These are phyloP conservation scores for Spisula subtruncata DNA, from an alignment of 2,888 invertebrate species.

Conservation along the genomic window DNA sequence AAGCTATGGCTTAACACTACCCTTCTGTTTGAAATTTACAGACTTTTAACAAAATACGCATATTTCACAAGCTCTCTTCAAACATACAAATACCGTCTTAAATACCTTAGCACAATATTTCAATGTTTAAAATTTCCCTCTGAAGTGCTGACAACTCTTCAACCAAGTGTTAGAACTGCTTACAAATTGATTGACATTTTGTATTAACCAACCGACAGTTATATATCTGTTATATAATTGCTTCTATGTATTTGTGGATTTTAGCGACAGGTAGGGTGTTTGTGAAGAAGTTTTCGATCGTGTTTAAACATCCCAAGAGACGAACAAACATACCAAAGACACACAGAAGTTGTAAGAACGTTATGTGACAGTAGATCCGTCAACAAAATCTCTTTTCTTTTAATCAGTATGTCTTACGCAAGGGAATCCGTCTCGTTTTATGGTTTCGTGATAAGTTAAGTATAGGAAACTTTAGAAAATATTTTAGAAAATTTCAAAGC, in stretches of 20 bases:
- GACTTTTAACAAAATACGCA: background rate
- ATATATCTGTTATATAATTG: background rate
- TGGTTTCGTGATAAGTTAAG: background rate
- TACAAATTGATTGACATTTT: background rate
- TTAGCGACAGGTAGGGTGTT: slow-evolving; percentile 9
- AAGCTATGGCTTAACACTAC: no score
- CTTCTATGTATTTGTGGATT: background rate
- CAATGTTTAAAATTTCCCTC: slow-evolving; percentile 3
- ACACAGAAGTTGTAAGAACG: background rate
- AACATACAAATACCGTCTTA: background rate
- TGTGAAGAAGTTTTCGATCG: background rate
- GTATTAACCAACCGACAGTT: background rate
- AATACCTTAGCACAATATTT: slow-evolving; percentile 9
- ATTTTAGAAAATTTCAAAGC: no score
- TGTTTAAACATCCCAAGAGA: background rate
- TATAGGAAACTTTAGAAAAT: background rate
- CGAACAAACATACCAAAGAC: background rate
- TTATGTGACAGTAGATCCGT: background rate
- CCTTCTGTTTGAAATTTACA: no score
- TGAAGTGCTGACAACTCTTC: slow-evolving; percentile 14
- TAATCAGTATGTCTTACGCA: background rate
- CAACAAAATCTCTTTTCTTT: slow-evolving; percentile 1
- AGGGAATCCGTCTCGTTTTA: background rate
- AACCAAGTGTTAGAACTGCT: background rate
- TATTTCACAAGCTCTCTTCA: background rate